Evolutionary conservation across 1,140 invertebrate species (phyloP).

Genomic region (Schlechtendalia chinensis): DNA sequence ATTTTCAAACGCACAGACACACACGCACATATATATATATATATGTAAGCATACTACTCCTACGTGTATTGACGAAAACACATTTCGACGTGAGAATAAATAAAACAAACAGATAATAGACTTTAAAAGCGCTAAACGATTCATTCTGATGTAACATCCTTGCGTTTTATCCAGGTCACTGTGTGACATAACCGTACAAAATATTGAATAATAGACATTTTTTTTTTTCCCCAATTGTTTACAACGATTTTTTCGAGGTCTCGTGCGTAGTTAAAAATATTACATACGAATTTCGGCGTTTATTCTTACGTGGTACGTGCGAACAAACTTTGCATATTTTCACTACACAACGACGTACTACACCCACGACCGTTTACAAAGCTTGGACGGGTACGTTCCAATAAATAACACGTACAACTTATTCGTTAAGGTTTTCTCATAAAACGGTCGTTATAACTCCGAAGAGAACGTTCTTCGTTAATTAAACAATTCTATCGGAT

Average conservation of each 20-base stretch:
- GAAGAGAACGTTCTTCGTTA: too few species aligned
- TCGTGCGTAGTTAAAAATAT: neutral
- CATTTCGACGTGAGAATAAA: slow-evolving; percentile 30
- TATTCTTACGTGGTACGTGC: too few species aligned
- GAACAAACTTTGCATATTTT: too few species aligned
- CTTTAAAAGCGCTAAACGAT: slow-evolving; percentile 9
- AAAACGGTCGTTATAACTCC: too few species aligned
- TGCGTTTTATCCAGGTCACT: neutral
- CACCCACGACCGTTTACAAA: too few species aligned
- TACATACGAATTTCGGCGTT: neutral
- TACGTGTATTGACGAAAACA: neutral
- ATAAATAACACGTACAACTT: too few species aligned
- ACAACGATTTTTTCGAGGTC: neutral
- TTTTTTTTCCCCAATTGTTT: neutral
- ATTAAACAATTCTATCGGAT: too few species aligned
- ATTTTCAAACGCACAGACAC: neutral
- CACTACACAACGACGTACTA: too few species aligned
- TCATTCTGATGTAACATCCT: slow-evolving; percentile 21
- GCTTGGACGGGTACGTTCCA: too few species aligned
- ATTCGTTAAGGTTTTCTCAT: too few species aligned
- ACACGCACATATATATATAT: neutral
- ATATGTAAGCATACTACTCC: neutral
- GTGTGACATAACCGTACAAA: neutral
- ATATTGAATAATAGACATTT: neutral
- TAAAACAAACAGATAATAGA: slow-evolving; percentile 25